Percentiles rank a stretch among this genome's conserved stretches.
phyloP scores from a whole-genome alignment of 2,888 invertebrate genomes.

The Apotomis betuletana region DNA sequence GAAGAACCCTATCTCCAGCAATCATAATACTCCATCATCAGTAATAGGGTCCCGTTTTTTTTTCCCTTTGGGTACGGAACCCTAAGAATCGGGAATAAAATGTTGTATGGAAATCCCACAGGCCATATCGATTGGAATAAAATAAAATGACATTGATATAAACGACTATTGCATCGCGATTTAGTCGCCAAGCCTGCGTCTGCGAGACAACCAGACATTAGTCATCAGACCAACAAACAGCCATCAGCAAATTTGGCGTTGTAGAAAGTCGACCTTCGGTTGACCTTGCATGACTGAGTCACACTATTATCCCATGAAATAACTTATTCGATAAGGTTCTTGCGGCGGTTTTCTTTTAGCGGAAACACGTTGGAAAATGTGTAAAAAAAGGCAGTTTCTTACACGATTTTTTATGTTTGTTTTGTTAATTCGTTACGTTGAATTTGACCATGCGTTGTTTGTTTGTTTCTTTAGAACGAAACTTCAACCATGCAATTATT shows the following conservation, averaged over 20 bases:
- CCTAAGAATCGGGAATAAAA: too few relatives aligned
- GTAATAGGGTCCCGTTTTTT: too few relatives aligned
- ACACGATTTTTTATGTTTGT: not conserved
- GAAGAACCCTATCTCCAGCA: too few relatives aligned
- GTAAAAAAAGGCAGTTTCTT: not conserved
- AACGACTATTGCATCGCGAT: not conserved
- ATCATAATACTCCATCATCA: too few relatives aligned
- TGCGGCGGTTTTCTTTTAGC: conserved; percentile 22
- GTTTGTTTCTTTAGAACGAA: too few relatives aligned
- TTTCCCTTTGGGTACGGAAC: too few relatives aligned
- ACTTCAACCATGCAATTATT: too few relatives aligned
- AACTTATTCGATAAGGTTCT: conserved; percentile 24
- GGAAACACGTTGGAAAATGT: conserved; percentile 2
- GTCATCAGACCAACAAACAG: conserved; percentile 56
- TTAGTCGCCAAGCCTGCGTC: not conserved
- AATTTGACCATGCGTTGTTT: too few relatives aligned
- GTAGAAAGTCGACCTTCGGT: conserved; percentile 33
- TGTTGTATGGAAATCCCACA: too few relatives aligned
- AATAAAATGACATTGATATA: not conserved
- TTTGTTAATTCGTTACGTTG: not conserved
- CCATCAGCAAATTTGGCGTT: conserved; percentile 49
- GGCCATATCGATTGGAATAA: too few relatives aligned
- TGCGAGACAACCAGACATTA: conserved; percentile 47
- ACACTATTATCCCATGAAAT: conserved; percentile 32
- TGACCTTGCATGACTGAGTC: conserved; percentile 35